Evolutionary conservation across 2,888 invertebrate species (phyloP), one percentile per base, ranked within the genome.

Genomic region (Callosobruchus maculatus): DNA sequence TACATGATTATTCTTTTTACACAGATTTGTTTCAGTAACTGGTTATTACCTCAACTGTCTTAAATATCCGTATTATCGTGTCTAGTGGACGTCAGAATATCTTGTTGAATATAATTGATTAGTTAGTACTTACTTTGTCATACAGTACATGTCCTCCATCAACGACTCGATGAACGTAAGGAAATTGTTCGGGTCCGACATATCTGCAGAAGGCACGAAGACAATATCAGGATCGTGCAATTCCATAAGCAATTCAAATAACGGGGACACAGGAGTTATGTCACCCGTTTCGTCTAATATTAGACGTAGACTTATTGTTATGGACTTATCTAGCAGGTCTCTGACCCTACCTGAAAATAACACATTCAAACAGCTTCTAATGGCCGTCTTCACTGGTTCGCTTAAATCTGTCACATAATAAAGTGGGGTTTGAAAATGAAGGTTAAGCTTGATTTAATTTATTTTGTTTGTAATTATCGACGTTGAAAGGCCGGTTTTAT

Each of bases 161-260:
- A 97, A 89, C 21, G 90, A 89, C 80, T 91, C 91, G 22, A 96
- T 87, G 26, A 93, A 89, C 72, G 89, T 89, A 69, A 91, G 90
- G 77, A 97, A 92, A 9, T 94, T 93, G 68, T 89, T 90, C 0
- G 90, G 84, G 81, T 92, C 89, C 22, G 92, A 91, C 71, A 90
- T 82, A 76, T 94, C 92, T 81, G 96, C 87, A 0, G 94, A 91
- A 0, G 96, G 96, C 22, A 90, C 88, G 84, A 93, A 96, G 71
- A 90, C 89, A 75, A 97, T 92, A 73, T 93, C 90, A 31, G 93
- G 93, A 78, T 93, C 92, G 78, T 91, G 91, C 2, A 97, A 88
- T 82, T 93, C 93, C 80, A 96, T 90, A 71, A 90, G 86, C 0
- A 96, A 90, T 87, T 95, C 93, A 86, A 96, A 92, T 67, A 97